Conservation (phyloP, 2,888 invertebrate genomes). For the Eremobia ochroleuca region DNA sequence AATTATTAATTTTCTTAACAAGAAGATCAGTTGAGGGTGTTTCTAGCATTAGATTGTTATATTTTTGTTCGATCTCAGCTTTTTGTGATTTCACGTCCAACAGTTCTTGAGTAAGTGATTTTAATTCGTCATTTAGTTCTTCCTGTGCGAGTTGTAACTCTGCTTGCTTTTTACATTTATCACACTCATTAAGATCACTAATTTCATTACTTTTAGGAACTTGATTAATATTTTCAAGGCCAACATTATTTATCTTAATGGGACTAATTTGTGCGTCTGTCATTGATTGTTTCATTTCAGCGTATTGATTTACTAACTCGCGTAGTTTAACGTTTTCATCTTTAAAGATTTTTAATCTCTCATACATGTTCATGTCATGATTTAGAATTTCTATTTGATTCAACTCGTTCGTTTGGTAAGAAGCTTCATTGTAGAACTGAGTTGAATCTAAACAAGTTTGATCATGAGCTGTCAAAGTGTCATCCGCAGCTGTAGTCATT, state of each 20-base stretch:
- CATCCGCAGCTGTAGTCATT: slow-evolving; percentile 80
- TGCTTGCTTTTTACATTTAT: slow-evolving; percentile 66
- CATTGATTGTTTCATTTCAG: slow-evolving; percentile 54
- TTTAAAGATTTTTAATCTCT: slow-evolving; percentile 73
- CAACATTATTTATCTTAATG: slow-evolving; percentile 63
- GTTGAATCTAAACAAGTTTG: slow-evolving; percentile 84
- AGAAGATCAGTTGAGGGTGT: slow-evolving; percentile 76
- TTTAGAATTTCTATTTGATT: slow-evolving; percentile 69
- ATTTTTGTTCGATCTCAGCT: slow-evolving; percentile 77
- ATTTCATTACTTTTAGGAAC: slow-evolving; percentile 3
- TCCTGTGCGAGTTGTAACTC: slow-evolving; percentile 59
- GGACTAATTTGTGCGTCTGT: slow-evolving; percentile 73
- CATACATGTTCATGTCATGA: slow-evolving; percentile 69
- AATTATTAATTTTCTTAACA: slow-evolving; percentile 74
- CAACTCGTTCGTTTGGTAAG: slow-evolving; percentile 75
- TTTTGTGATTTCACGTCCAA: slow-evolving; percentile 73
- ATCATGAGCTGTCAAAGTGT: slow-evolving; percentile 80
- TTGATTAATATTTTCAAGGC: slow-evolving; percentile 23
- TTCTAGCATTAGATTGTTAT: slow-evolving; percentile 78
- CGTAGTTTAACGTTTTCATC: slow-evolving; percentile 78
- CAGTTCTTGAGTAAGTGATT: slow-evolving; percentile 72
- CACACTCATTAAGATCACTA: slow-evolving; percentile 49
- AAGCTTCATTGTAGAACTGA: slow-evolving; percentile 79
- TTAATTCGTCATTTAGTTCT: slow-evolving; percentile 68
- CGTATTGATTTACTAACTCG: slow-evolving; percentile 69